Evolutionary conservation across 2,797 vertebrate species (phyloP).

Genomic region (Cercopithecus hamlyni): DNA sequence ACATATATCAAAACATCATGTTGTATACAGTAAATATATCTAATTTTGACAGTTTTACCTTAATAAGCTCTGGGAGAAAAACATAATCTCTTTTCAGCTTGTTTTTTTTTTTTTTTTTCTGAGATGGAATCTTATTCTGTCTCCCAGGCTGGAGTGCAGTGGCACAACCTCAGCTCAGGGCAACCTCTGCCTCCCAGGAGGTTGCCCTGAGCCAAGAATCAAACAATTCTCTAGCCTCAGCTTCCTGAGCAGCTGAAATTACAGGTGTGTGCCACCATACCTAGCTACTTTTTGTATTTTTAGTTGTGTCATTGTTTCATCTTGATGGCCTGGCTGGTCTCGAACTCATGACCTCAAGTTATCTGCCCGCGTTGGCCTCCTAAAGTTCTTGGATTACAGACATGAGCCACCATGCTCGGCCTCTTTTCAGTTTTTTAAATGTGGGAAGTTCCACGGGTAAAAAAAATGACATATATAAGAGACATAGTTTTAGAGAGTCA

Average conservation of each 20-base stretch:
- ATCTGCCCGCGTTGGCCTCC: neutral
- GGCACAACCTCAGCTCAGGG: neutral
- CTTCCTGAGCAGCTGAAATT: neutral
- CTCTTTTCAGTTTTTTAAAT: neutral
- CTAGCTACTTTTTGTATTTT: neutral
- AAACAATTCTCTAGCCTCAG: neutral
- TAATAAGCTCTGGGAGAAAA: neutral
- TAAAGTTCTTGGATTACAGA: neutral
- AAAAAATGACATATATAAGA: neutral
- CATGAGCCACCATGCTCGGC: accelerated
- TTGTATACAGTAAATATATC: neutral
- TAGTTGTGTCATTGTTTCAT: neutral
- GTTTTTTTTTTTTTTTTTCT: no score
- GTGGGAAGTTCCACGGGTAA: neutral
- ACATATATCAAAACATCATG: neutral
- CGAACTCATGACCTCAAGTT: neutral
- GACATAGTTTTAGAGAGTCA: neutral
- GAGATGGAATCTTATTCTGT: neutral
- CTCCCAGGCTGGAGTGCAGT: neutral
- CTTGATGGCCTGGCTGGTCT: neutral
- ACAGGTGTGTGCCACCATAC: neutral
- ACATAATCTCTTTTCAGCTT: neutral
- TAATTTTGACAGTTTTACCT: neutral
- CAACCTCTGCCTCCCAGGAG: neutral
- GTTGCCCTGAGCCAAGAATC: neutral